Conservation (phyloP, 2,797 vertebrate species). For the Scyliorhinus canicula region DNA sequence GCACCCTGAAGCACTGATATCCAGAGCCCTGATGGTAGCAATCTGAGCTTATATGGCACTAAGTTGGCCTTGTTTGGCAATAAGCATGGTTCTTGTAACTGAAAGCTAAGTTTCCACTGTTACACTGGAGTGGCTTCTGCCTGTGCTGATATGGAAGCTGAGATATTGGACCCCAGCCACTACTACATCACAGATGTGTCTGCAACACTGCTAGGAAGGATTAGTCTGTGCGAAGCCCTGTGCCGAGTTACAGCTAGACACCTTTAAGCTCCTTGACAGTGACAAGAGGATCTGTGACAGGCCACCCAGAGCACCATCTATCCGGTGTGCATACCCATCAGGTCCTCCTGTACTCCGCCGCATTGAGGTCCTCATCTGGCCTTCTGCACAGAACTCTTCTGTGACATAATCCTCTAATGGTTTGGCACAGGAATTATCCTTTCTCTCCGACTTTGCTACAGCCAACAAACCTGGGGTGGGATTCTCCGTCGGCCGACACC, state of each 20-base stretch:
- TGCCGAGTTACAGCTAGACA: neutral
- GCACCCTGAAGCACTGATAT: no score
- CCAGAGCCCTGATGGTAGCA: no score
- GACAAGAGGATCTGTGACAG: neutral
- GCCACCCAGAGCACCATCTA: neutral
- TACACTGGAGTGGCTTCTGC: neutral
- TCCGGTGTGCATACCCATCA: no score
- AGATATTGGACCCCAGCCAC: neutral
- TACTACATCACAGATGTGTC: neutral
- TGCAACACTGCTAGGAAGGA: neutral
- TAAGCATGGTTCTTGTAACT: no score
- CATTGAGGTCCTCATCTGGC: neutral
- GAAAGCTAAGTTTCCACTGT: no score
- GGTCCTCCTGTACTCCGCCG: no score
- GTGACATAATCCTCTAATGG: no score
- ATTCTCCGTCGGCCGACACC: no score
- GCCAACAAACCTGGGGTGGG: no score
- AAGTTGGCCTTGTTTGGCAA: no score
- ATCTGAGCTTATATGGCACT: no score
- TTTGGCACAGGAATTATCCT: neutral
- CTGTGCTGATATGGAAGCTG: neutral
- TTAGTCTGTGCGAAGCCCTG: neutral
- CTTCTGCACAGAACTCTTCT: neutral
- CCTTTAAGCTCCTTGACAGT: neutral
- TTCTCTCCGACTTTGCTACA: neutral